Percentiles rank a stretch among this genome's conserved stretches.
phyloP scores from a whole-genome alignment of 1,140 invertebrate genomes.

The Dendroctonus valens region DNA sequence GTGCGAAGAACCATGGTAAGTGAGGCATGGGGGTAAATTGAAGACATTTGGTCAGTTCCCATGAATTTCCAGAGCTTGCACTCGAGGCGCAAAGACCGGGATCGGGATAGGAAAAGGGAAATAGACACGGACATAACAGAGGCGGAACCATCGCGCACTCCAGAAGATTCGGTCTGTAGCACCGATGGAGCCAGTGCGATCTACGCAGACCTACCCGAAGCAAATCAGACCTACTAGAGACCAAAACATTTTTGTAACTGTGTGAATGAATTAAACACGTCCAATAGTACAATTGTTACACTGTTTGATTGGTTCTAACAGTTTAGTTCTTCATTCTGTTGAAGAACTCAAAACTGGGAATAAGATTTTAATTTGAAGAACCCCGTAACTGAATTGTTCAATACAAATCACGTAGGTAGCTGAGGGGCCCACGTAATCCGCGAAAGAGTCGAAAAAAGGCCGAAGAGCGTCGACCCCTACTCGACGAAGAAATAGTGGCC shows the following conservation, averaged over 20 bases:
- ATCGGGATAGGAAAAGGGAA: constrained; percentile 49
- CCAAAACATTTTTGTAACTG: too few relatives aligned
- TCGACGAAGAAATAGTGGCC: constrained; percentile 10
- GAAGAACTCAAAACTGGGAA: too few relatives aligned
- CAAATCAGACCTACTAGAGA: constrained; percentile 22
- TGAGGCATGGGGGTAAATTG: neutral
- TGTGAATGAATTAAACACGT: too few relatives aligned
- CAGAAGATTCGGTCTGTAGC: constrained; percentile 72
- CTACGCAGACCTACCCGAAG: constrained; percentile 53
- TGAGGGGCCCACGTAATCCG: too few relatives aligned
- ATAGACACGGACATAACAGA: constrained; percentile 52
- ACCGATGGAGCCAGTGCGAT: constrained; percentile 65
- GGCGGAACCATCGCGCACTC: constrained; percentile 66
- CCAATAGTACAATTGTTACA: too few relatives aligned
- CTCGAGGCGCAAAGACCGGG: constrained; percentile 53
- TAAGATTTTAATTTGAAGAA: too few relatives aligned
- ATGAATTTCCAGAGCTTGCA: constrained; percentile 53
- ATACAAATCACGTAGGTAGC: too few relatives aligned
- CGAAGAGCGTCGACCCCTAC: constrained; percentile 14
- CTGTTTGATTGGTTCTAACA: too few relatives aligned
- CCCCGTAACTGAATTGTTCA: too few relatives aligned
- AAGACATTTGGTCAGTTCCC: neutral
- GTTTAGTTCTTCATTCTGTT: too few relatives aligned
- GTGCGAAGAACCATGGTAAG: constrained; percentile 55
- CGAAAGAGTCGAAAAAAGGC: neutral